Evolutionary conservation across 2,888 invertebrate species (phyloP), one percentile per base, ranked within the genome.

Genomic region (Euplexia lucipara): DNA sequence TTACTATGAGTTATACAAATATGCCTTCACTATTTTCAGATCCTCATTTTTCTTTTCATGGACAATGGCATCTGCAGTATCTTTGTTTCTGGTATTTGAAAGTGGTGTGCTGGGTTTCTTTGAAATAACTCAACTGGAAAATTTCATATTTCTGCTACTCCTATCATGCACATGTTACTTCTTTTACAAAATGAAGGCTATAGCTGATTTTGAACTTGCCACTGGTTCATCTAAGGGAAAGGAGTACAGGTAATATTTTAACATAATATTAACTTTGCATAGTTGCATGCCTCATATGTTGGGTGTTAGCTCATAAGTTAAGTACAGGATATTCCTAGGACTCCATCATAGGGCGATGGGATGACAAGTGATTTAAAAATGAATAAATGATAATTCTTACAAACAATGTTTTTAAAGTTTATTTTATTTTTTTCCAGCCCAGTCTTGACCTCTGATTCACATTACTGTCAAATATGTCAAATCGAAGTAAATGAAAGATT

Each of bases 391-490:
- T n/a, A n/a, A 26, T 26, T 26, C 26, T 26, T 26, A 26, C 12
- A 30, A 35, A 16, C 34, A 26, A 59, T 4, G 32, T 41, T 41
- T 60, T 45, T 10, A 32, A 60, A 60, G 1, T 4, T 20, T n/a
- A n/a, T n/a, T n/a, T n/a, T n/a, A 32, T 37, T 49, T 71, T 48
- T 57, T 92, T 92, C 61, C 88, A 95, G 95, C 75, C 95, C 95
- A 62, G 92, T 95, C 6, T 75, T 95, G 3, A 96, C 97, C 2
- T 96, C 97, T 0, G 96, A 97, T 78, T 97, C 98, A 41, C 96
- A 97, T 85, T 98, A 98, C 86, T 99, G 99, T 88, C 96, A 96
- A 75, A 96, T 97, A 61, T 99, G 99, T 89, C 97, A 98, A 86
- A 96, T 97, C 51, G 98, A 98, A 90, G 96, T 98, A 22, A 96